A percentile compares a stretch with the other conserved stretches of the same genome.
phyloP scores from a whole-genome alignment of 30 jellyfish, hydroid and myxozoan species.

The Haliclystus octoradiatus region DNA sequence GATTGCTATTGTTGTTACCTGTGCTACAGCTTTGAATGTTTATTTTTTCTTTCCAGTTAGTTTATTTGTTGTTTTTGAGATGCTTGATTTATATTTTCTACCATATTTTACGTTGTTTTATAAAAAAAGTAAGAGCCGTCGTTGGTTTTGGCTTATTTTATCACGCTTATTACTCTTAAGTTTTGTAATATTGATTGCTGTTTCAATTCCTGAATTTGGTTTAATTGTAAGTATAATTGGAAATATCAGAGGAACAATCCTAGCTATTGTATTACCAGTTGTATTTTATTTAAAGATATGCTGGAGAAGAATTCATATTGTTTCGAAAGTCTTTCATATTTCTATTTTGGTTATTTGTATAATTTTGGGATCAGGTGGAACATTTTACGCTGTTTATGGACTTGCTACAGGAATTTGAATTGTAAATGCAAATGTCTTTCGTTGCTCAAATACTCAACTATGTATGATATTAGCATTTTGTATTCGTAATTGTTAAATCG shows the following conservation, averaged over 20 bases:
- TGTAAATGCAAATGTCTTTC: too few species aligned
- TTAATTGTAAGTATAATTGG: constrained; percentile 55
- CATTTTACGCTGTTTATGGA: constrained; percentile 20
- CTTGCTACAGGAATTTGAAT: not conserved
- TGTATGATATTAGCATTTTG: too few species aligned
- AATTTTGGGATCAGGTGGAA: constrained; percentile 37
- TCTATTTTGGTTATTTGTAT: constrained; percentile 2
- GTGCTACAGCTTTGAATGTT: constrained; percentile 11
- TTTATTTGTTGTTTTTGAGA: constrained; percentile 52
- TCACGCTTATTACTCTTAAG: constrained; percentile 24
- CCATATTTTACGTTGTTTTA: constrained; percentile 21
- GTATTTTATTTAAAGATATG: constrained; percentile 24
- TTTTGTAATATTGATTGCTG: constrained; percentile 25
- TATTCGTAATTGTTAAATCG: too few species aligned
- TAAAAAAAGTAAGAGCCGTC: not conserved
- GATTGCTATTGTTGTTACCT: constrained; percentile 4
- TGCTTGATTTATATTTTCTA: constrained; percentile 32
- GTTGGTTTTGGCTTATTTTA: constrained; percentile 18
- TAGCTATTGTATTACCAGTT: constrained; percentile 31
- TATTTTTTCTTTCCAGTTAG: constrained; percentile 32
- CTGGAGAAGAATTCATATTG: constrained; percentile 11
- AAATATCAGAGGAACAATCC: constrained; percentile 43
- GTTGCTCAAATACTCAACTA: too few species aligned
- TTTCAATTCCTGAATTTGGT: constrained; percentile 54
- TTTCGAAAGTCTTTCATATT: constrained; percentile 7